Evolutionary conservation across 1,140 invertebrate species (phyloP), one percentile per base, ranked within the genome.

Genomic region (Acromyrmex heyeri): DNA sequence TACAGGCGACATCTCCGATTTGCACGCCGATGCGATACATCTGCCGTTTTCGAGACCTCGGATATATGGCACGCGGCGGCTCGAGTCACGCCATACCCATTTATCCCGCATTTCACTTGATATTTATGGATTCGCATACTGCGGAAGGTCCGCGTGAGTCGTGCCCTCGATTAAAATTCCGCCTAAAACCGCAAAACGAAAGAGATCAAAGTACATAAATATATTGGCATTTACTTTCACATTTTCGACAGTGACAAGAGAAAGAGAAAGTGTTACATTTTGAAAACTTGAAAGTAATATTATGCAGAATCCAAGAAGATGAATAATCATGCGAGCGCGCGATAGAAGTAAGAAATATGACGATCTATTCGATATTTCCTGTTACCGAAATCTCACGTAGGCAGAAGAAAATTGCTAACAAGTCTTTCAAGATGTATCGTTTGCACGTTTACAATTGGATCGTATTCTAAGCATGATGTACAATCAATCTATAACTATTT

Each of bases 321-420:
- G 69, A 75, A 83, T 61, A 82, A 82, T 83, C 27, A 75, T 61
- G 38, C 57, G 44, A 44, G 2, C 38, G 79, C 38, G 44, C 57
- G 55, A 83, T 75, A 14, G 38, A 75, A 44, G 61, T 83, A 50
- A 73, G 67, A 73, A 82, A 73, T 82, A 61, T 7, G 64, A 81
- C 34, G 21, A 83, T 62, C n/a, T 62, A 62, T 83, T 83, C 18
- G 57, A 83, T 82, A 73, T 24, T 83, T 73, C 27, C 55, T 82
- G 53, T 82, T 82, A 82, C 50, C 55, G 27, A 75, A 75, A 83
- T 83, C 14, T 16, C 16, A 70, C 14, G 59, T n/a, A 48, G 10
- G 38, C 24, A 34, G 44, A 10, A 62, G 27, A 83, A 61, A 38
- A 83, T 73, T 38, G 55, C 55, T 44, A 61, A 82, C 14, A 73